These are phyloP conservation scores for Parnassius mnemosyne DNA, from an alignment of 2,888 invertebrate species.

Conservation along the genomic window DNA sequence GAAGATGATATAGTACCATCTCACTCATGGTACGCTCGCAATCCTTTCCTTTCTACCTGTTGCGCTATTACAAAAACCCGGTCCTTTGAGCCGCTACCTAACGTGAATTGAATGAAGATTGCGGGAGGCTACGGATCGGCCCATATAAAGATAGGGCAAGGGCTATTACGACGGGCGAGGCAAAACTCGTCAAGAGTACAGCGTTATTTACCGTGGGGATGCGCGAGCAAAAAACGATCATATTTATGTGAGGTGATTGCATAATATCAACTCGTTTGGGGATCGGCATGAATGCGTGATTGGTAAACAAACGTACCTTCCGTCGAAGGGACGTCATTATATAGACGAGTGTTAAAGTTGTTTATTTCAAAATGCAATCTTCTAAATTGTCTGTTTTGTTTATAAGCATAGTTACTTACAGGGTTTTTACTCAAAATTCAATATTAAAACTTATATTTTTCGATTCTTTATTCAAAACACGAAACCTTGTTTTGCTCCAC, in stretches of 20 bases:
- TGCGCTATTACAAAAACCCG: constrained; percentile 80
- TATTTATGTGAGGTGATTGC: constrained; percentile 67
- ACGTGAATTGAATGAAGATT: constrained; percentile 79
- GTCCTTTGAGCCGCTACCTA: constrained; percentile 80
- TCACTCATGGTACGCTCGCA: constrained; percentile 64
- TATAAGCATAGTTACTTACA: no score
- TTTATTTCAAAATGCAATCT: neutral
- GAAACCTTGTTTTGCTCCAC: no score
- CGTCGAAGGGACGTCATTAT: constrained; percentile 17
- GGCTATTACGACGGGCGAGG: constrained; percentile 59
- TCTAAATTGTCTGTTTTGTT: no score
- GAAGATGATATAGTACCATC: constrained; percentile 52
- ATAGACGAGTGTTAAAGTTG: constrained; percentile 12
- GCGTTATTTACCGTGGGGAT: constrained; percentile 68
- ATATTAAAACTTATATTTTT: no score
- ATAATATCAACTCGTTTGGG: constrained; percentile 66
- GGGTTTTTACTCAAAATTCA: no score
- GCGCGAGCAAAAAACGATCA: constrained; percentile 59
- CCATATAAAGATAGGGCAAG: constrained; percentile 79
- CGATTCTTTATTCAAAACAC: no score
- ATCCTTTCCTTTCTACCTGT: constrained; percentile 81
- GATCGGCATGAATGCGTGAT: constrained; percentile 60
- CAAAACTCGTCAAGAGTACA: constrained; percentile 56
- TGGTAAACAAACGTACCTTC: constrained; percentile 42
- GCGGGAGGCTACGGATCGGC: constrained; percentile 76